phyloP scores from a whole-genome alignment of 2,888 invertebrate genomes.

The Gymnocheta viridis region DNA sequence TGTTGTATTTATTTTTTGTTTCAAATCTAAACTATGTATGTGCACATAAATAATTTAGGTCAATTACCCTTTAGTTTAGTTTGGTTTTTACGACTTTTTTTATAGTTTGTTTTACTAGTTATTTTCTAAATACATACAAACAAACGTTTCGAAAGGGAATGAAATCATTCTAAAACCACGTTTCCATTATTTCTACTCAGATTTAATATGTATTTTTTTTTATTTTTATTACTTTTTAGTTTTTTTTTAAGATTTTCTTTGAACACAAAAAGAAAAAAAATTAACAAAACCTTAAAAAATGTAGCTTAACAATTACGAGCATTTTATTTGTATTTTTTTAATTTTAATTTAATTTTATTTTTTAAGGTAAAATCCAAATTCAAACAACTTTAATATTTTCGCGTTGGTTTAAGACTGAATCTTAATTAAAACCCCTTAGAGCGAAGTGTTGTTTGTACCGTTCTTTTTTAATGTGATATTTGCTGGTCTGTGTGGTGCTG shows the following conservation, averaged over 20 bases:
- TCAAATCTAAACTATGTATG: neutral
- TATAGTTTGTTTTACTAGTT: neutral
- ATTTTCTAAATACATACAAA: conserved; percentile 3
- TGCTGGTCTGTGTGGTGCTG: conserved; percentile 14
- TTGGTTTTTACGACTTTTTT: conserved; percentile 41
- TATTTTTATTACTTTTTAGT: neutral
- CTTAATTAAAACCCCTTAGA: conserved; percentile 30
- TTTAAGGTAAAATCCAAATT: conserved; percentile 28
- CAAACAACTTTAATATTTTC: conserved; percentile 59
- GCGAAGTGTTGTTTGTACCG: conserved; percentile 20
- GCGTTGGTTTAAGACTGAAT: conserved; percentile 58
- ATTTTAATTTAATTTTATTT: too few species aligned
- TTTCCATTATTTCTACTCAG: conserved; percentile 22
- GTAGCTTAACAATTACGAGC: conserved; percentile 1
- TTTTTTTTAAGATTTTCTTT: neutral
- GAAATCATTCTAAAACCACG: conserved; percentile 33
- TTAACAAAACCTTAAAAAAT: neutral
- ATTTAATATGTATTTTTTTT: conserved; percentile 11
- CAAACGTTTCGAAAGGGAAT: neutral
- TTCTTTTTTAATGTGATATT: conserved; percentile 46
- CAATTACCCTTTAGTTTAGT: conserved; percentile 37
- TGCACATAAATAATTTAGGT: conserved; percentile 34
- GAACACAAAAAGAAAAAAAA: neutral
- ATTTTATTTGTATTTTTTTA: conserved; percentile 10
- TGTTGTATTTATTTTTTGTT: neutral